Evolutionary conservation across 2,797 vertebrate species (phyloP).

Genomic region (Tapirus indicus): DNA sequence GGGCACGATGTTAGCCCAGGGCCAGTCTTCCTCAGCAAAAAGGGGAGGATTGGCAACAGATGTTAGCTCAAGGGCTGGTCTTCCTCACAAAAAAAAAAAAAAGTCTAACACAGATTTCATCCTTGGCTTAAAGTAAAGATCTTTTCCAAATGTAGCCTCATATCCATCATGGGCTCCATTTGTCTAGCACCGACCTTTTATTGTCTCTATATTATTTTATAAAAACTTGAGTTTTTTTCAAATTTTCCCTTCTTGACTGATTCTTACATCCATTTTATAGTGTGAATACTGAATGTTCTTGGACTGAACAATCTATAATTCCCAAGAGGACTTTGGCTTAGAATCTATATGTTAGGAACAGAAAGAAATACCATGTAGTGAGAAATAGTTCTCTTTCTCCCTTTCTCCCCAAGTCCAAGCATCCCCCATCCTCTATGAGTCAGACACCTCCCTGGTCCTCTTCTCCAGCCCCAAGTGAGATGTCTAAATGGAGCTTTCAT

Average conservation of each 20-base stretch:
- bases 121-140: not conserved
- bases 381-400: not conserved
- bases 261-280: not conserved
- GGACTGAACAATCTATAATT: not conserved
- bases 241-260: not conserved
- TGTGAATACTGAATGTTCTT: not conserved
- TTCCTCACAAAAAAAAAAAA: no score
- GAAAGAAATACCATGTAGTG: not conserved
- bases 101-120: not conserved
- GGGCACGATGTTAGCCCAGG: no score
- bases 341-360: not conserved
- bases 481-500: not conserved
- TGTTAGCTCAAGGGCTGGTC: no score
- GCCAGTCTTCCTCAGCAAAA: no score
- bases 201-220: not conserved
- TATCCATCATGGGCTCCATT: not conserved
- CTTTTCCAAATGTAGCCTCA: not conserved
- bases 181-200: not conserved
- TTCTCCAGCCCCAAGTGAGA: not conserved
- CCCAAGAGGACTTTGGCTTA: not conserved
- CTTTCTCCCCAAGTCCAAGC: not conserved
- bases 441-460: not conserved
- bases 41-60: no score
- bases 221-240: not conserved
- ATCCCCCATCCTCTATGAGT: not conserved